A percentile compares a stretch with the other conserved stretches of the same genome.
These are phyloP conservation scores for Lithobius niger DNA, from an alignment of 1,140 invertebrate genomes.

Conservation along the genomic window DNA sequence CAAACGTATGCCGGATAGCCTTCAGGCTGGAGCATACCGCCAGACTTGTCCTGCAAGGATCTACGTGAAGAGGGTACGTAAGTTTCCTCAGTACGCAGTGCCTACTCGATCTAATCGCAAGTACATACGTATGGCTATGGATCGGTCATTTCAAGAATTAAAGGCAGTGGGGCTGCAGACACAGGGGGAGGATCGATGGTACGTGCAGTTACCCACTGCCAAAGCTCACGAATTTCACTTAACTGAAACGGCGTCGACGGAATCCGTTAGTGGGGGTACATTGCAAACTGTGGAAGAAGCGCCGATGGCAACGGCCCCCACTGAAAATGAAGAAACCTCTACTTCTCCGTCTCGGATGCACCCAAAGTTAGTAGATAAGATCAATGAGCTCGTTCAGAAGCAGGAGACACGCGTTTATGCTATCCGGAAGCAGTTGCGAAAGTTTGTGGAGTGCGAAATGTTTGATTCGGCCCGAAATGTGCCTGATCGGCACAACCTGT, in stretches of 20 bases:
- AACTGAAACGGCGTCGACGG: no score
- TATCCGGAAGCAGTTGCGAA: conserved; percentile 28
- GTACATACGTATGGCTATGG: conserved; percentile 27
- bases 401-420: conserved; percentile 28
- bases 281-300: no score
- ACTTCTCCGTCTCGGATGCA: no score
- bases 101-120: conserved; percentile 28
- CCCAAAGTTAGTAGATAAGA: conserved; percentile 27
- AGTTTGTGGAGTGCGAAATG: conserved; percentile 30
- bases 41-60: conserved; percentile 34
- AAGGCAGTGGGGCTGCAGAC: conserved; percentile 24
- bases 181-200: conserved; percentile 28
- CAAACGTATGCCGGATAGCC: conserved; percentile 14
- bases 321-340: no score
- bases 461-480: conserved; percentile 19
- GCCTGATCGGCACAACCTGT: conserved; percentile 30
- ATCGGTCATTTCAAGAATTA: conserved; percentile 30
- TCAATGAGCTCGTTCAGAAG: conserved; percentile 29
- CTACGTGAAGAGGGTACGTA: conserved; percentile 32
- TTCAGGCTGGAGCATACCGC: conserved; percentile 21
- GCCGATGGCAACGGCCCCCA: no score
- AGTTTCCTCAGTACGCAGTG: conserved; percentile 30
- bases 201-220: conserved; percentile 31
- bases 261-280: no score
- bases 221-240: conserved; percentile 32